These are phyloP conservation scores for Equus przewalskii DNA, from an alignment of 2,113 vertebrate species.

Conservation along the genomic window DNA sequence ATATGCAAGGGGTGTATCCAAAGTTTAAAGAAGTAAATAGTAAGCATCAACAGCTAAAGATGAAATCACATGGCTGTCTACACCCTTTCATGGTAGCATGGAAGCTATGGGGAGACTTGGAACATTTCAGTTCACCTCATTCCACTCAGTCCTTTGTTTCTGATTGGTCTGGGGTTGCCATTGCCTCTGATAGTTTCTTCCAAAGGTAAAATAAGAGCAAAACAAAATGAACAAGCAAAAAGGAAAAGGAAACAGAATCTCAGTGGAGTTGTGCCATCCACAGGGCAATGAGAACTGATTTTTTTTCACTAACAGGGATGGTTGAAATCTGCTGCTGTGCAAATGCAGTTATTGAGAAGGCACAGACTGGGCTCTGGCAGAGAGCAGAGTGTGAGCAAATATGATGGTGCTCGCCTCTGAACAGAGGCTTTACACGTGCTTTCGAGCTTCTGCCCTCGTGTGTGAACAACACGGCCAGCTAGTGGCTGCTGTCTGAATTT, in stretches of 20 bases:
- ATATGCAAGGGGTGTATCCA: conserved; percentile 26
- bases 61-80: neutral
- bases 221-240: conserved; percentile 15
- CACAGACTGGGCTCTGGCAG: neutral
- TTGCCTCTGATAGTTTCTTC: conserved; percentile 44
- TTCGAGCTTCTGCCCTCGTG: neutral
- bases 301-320: neutral
- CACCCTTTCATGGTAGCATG: neutral
- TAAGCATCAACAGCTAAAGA: conserved; percentile 29
- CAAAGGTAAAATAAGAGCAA: neutral
- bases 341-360: neutral
- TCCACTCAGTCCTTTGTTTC: neutral
- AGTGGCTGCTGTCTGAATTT: neutral
- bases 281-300: neutral
- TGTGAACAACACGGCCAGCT: neutral
- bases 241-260: neutral
- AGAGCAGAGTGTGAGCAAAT: neutral
- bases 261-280: neutral
- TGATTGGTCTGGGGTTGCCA: neutral
- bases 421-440: neutral
- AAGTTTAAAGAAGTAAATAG: conserved; percentile 69
- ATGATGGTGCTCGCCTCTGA: rapidly evolving
- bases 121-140: neutral
- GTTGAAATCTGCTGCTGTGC: neutral
- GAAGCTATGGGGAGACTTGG: neutral